Conservation (phyloP, 2,888 invertebrate genomes). For the Odontocolon sp. region DNA sequence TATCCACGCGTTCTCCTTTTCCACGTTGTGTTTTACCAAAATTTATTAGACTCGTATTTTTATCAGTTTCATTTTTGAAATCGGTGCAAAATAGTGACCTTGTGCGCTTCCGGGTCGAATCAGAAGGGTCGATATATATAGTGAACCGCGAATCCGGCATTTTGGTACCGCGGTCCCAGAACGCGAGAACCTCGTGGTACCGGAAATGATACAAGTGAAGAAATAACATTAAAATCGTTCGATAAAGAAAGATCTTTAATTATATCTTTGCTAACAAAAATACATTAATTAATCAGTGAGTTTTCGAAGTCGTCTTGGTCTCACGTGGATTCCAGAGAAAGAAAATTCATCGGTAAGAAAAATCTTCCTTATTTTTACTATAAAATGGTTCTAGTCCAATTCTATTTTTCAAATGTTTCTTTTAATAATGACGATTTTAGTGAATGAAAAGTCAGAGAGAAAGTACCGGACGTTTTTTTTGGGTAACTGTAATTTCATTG, state of each 20-base stretch:
- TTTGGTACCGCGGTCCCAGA: slow-evolving; percentile 48
- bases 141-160: slow-evolving; percentile 19
- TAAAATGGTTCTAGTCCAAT: background rate
- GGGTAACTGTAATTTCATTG: slow-evolving; percentile 1
- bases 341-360: slow-evolving; percentile 41
- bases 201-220: slow-evolving; percentile 33
- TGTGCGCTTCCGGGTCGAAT: background rate
- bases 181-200: slow-evolving; percentile 40
- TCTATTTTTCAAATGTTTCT: background rate
- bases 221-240: background rate
- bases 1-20: slow-evolving; percentile 23
- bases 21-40: background rate
- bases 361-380: background rate
- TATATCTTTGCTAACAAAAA: background rate
- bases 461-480: background rate
- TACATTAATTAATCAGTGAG: slow-evolving; percentile 4
- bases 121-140: background rate
- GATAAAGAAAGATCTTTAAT: background rate
- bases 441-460: background rate
- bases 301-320: background rate
- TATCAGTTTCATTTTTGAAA: background rate
- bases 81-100: background rate
- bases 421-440: background rate
- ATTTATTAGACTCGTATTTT: background rate
- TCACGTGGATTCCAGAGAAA: background rate